A percentile compares a stretch with the other conserved stretches of the same genome.
Evolutionary conservation across 2,888 invertebrate genomes (phyloP).

Genomic region (Nemoura dubitans): DNA sequence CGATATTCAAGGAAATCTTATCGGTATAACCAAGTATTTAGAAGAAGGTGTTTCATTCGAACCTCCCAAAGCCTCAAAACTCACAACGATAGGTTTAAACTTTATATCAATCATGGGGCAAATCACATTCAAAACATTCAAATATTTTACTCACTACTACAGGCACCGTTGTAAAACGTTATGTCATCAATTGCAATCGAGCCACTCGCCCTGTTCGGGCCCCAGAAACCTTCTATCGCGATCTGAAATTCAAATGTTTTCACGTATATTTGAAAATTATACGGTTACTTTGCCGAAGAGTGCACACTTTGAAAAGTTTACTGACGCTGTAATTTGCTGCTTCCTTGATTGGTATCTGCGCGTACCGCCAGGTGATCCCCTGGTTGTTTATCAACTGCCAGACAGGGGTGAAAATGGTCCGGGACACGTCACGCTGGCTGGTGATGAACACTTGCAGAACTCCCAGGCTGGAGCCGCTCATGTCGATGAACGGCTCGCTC

Average conservation of each 20-base stretch:
- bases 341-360: conserved; percentile 56
- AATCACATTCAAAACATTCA: no score
- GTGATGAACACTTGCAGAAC: conserved; percentile 57
- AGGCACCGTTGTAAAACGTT: conserved; percentile 59
- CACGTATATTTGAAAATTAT: neutral
- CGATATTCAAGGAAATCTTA: no score
- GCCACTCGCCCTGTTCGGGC: conserved; percentile 58
- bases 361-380: conserved; percentile 58
- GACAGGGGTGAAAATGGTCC: conserved; percentile 55
- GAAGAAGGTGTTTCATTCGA: no score
- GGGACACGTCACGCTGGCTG: conserved; percentile 52
- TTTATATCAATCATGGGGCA: no score
- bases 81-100: no score
- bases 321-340: conserved; percentile 55
- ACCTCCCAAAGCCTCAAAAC: no score
- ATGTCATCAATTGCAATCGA: conserved; percentile 60
- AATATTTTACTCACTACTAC: conserved; percentile 55
- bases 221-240: conserved; percentile 60
- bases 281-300: no score
- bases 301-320: neutral
- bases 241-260: conserved; percentile 54
- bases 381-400: conserved; percentile 59
- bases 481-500: conserved; percentile 59
- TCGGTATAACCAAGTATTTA: no score
- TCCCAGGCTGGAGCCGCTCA: conserved; percentile 59